Evolutionary conservation across 2,888 invertebrate genomes (phyloP).

Genomic region (Lapara coniferarum): DNA sequence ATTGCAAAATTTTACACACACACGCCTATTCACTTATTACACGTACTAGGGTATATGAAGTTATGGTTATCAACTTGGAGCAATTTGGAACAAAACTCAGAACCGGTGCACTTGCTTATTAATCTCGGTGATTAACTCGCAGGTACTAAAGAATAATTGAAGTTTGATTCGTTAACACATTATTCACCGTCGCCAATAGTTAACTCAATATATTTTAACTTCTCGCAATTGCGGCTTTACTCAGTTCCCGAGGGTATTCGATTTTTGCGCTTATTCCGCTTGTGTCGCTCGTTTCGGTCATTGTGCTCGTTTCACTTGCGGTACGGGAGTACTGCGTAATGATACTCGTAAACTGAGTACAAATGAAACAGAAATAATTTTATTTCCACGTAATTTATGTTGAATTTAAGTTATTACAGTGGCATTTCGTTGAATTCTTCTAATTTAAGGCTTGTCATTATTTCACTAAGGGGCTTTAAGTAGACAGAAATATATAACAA

Average conservation of each 20-base stretch:
- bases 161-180: background rate
- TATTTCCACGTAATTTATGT: slow-evolving; percentile 30
- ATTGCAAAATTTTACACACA: too few relatives aligned
- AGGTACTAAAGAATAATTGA: too few relatives aligned
- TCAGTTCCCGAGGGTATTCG: slow-evolving; percentile 7
- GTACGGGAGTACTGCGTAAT: slow-evolving; percentile 19
- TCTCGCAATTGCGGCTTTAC: slow-evolving; percentile 20
- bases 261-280: slow-evolving; percentile 9
- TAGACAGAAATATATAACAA: background rate
- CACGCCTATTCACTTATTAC: too few relatives aligned
- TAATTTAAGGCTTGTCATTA: background rate
- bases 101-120: too few relatives aligned
- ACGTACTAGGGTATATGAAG: too few relatives aligned
- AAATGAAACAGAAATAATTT: slow-evolving; percentile 32
- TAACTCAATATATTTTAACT: slow-evolving; percentile 12
- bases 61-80: too few relatives aligned
- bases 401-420: slow-evolving; percentile 9
- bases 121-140: too few relatives aligned
- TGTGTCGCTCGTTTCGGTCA: slow-evolving; percentile 26
- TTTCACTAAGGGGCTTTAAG: background rate
- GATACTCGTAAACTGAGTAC: slow-evolving; percentile 27
- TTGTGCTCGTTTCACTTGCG: slow-evolving; percentile 22
- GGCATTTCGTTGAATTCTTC: background rate
- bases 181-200: background rate
- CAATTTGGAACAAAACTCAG: too few relatives aligned